These are phyloP conservation scores for Podiceps cristatus DNA, from an alignment of 2,113 vertebrate genomes.

Conservation along the genomic window DNA sequence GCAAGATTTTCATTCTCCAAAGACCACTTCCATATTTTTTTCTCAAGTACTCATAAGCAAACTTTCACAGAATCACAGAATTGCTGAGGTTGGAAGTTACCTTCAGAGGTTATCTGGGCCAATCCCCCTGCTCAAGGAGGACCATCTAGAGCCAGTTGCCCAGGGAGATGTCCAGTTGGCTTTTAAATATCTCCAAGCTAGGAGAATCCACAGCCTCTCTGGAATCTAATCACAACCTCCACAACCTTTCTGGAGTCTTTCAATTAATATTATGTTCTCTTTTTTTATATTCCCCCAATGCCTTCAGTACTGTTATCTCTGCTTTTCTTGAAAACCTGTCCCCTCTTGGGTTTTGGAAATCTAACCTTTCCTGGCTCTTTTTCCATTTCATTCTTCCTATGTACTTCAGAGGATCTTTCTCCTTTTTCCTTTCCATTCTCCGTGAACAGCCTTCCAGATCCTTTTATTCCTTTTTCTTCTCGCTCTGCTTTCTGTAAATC, in stretches of 20 bases:
- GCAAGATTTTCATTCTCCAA: background rate
- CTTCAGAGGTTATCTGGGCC: background rate
- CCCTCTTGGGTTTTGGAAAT: background rate
- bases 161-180: too few relatives aligned
- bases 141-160: background rate
- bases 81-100: background rate
- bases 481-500: background rate
- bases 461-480: background rate
- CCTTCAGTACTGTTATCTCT: background rate
- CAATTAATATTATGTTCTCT: background rate
- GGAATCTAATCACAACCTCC: background rate
- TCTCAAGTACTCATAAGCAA: background rate
- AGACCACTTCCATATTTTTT: background rate
- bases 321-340: background rate
- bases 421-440: background rate
- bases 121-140: background rate
- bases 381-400: background rate
- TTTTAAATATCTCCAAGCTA: background rate
- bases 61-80: background rate
- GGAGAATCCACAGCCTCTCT: background rate
- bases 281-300: background rate
- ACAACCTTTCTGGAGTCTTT: background rate
- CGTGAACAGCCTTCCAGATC: background rate
- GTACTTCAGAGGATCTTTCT: background rate
- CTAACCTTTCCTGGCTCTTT: background rate